These are phyloP conservation scores for Vicugna pacos DNA, from an alignment of 2,113 vertebrate genomes.

Conservation along the genomic window DNA sequence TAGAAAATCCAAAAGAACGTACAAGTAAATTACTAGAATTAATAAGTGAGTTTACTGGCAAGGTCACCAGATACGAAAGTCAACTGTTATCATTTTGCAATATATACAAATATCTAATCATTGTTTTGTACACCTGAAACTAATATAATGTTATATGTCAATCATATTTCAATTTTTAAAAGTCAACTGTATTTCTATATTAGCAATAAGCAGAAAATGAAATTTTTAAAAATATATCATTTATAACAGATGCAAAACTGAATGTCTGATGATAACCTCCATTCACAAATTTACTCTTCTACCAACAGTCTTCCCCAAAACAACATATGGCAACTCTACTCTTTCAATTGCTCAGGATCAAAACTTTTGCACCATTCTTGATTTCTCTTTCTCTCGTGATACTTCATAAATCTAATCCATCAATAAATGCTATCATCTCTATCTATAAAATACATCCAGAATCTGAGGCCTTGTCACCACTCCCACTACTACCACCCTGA, in stretches of 20 bases:
- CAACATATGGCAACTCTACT: not conserved
- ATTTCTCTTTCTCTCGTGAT: not conserved
- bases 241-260: not conserved
- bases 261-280: not conserved
- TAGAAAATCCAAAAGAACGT: too few relatives aligned
- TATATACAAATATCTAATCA: not conserved
- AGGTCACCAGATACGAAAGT: not conserved
- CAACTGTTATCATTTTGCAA: not conserved
- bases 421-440: not conserved
- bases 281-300: not conserved
- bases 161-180: too few relatives aligned
- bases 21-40: not conserved
- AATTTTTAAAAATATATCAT: not conserved
- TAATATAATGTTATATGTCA: too few relatives aligned
- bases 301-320: not conserved
- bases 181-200: not conserved
- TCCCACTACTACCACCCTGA: not conserved
- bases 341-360: not conserved
- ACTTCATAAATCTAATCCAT: not conserved
- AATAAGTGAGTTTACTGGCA: not conserved
- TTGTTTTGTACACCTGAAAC: too few relatives aligned
- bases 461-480: not conserved
- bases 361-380: not conserved
- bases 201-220: not conserved
- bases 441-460: not conserved